A percentile compares a stretch with the other conserved stretches of the same genome.
Conservation (phyloP, 1,140 invertebrate species). For the Venturia canescens region DNA sequence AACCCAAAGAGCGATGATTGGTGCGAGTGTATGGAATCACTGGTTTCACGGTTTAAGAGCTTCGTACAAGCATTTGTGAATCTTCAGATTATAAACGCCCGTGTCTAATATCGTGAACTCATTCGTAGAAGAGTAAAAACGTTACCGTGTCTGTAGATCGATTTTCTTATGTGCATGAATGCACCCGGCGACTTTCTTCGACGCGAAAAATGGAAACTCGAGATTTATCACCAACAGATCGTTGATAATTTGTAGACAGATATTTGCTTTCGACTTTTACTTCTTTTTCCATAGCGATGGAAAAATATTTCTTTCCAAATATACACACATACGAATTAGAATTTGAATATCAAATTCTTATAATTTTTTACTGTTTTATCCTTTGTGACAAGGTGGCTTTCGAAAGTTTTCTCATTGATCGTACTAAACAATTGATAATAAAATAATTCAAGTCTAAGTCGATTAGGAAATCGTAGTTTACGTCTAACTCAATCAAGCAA, state of each 20-base stretch:
- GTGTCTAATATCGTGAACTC: background rate
- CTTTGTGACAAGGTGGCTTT: background rate
- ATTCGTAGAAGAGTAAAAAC: background rate
- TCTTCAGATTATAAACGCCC: no score
- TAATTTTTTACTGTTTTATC: background rate
- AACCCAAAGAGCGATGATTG: no score
- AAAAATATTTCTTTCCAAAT: no score
- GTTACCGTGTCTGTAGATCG: background rate
- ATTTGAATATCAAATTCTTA: background rate
- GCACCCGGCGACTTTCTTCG: background rate
- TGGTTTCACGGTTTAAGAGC: no score
- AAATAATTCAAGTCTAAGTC: conserved; percentile 14
- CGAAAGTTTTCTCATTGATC: background rate
- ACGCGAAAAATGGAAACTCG: background rate
- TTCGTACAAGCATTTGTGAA: no score
- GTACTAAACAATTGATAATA: background rate
- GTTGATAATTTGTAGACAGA: background rate
- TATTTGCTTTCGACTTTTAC: background rate
- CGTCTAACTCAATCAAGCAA: conserved; percentile 37
- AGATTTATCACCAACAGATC: background rate
- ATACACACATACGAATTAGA: no score
- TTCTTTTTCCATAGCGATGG: background rate
- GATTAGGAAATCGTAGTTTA: conserved; percentile 31
- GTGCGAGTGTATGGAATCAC: no score
- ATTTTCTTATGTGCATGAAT: background rate